Base-by-base conservation (phyloP, 2,113 vertebrate genomes). In the Calypte anna region DNA sequence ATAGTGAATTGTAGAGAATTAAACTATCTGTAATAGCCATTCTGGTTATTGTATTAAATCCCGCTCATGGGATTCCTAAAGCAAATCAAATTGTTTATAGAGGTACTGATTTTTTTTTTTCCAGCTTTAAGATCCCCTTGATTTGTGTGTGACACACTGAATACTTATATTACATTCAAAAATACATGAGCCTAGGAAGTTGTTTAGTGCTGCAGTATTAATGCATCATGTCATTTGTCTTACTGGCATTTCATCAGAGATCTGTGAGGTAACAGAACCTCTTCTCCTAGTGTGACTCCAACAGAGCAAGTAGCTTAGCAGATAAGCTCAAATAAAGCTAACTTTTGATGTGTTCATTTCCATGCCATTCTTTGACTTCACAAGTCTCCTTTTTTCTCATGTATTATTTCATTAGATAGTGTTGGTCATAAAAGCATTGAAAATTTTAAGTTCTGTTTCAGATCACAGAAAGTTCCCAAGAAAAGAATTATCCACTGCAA, bases 371-470 rank as follows among this genome's bases (percentile, higher is more conserved):
- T 76, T 80, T 90, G 66, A 74, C 73, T 90, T 58, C 87, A 91
- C 33, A 92, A 69, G 77, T 81, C 79, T 90, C 57, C 61, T 95
- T 96, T 89, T 82, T 91, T 92, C 89, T 91, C 83, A 74, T 61
- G 36, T 83, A 82, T 63, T 91, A 69, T 96, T 97, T 96, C 63
- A 88, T 96, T 82, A 96, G 94, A 93, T 95, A 72, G 36, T 93
- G 85, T 93, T 96, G 91, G 55, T 90, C 44, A 90, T 93, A 83
- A 85, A 91, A 94, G 81, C 24, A 40, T 38, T 53, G 75, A 86
- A 90, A 96, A 95, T 94, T 96, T 96, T 93, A 96, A 95, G 50
- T 91, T 79, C 57, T 82, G 79, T 83, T 91, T 91, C 81, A 88
- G 76, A 88, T 50, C 62, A 92, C 91, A 88, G 28, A 67, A 69